Percentiles rank a stretch among this genome's conserved stretches.
Evolutionary conservation across 1,140 invertebrate genomes (phyloP).

Genomic region (Drosophila repletoides): DNA sequence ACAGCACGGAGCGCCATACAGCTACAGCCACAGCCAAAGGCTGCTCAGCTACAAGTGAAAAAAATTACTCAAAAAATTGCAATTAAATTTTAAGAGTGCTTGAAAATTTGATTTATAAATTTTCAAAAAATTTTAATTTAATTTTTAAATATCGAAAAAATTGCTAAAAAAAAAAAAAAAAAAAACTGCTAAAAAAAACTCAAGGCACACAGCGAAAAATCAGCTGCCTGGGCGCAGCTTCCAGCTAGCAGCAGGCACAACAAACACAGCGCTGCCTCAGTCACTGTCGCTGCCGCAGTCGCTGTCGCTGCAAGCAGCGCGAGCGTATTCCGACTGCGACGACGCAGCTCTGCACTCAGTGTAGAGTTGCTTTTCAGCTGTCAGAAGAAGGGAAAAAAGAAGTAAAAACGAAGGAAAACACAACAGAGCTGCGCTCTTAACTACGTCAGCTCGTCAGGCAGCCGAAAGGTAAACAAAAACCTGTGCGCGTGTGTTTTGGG

Average conservation of each 20-base stretch:
- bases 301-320: background rate
- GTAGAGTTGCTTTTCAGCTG: constrained; percentile 26
- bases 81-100: background rate
- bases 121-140: background rate
- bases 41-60: constrained; percentile 19
- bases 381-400: background rate
- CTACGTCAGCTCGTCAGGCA: constrained; percentile 37
- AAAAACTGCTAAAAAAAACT: background rate
- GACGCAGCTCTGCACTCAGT: constrained; percentile 33
- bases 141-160: background rate
- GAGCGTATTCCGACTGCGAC: constrained; percentile 11
- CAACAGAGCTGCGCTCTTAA: constrained; percentile 6
- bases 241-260: background rate
- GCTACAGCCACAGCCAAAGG: constrained; percentile 17
- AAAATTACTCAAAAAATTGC: background rate
- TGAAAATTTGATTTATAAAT: background rate
- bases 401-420: background rate
- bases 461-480: constrained; percentile 76
- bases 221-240: constrained; percentile 53
- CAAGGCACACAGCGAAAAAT: constrained; percentile 44
- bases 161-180: background rate
- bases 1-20: constrained; percentile 66
- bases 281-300: background rate
- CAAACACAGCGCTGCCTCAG: constrained; percentile 29
- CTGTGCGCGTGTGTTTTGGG: constrained; percentile 72